These are phyloP conservation scores for Silurus glanis DNA, from an alignment of 2,113 vertebrate species.

Conservation along the genomic window DNA sequence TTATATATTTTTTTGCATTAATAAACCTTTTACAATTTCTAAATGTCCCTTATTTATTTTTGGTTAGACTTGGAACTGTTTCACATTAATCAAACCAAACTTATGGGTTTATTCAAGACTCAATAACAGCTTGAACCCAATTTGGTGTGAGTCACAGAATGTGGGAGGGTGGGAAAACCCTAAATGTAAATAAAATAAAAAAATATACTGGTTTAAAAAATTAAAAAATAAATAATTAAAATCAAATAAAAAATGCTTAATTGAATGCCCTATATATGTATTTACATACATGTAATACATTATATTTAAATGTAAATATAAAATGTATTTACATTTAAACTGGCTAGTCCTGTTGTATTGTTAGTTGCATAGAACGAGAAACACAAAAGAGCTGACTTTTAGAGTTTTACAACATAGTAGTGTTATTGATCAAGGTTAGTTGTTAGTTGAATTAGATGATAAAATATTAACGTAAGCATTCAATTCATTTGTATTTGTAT, in stretches of 20 bases:
- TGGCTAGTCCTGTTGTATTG: not conserved
- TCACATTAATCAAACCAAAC: not conserved
- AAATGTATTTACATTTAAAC: not conserved
- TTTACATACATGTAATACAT: too few relatives aligned
- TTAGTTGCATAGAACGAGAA: not conserved
- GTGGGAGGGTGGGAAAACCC: too few relatives aligned
- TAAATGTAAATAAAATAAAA: too few relatives aligned
- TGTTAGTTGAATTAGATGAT: not conserved
- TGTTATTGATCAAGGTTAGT: not conserved
- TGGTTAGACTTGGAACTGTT: not conserved
- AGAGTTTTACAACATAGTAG: not conserved
- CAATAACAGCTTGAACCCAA: not conserved
- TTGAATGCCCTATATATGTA: not conserved
- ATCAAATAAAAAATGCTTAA: not conserved
- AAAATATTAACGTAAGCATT: not conserved
- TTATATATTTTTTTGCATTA: not conserved
- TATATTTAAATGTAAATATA: too few relatives aligned
- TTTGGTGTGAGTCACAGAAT: not conserved
- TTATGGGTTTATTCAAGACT: not conserved
- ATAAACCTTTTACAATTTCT: not conserved
- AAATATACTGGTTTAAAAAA: too few relatives aligned
- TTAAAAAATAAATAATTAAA: too few relatives aligned
- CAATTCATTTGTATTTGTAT: too few relatives aligned
- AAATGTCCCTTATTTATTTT: not conserved
- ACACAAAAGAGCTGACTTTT: too few relatives aligned